Conservation (phyloP, 2,888 invertebrate species). For the Acanthopleura granulata region DNA sequence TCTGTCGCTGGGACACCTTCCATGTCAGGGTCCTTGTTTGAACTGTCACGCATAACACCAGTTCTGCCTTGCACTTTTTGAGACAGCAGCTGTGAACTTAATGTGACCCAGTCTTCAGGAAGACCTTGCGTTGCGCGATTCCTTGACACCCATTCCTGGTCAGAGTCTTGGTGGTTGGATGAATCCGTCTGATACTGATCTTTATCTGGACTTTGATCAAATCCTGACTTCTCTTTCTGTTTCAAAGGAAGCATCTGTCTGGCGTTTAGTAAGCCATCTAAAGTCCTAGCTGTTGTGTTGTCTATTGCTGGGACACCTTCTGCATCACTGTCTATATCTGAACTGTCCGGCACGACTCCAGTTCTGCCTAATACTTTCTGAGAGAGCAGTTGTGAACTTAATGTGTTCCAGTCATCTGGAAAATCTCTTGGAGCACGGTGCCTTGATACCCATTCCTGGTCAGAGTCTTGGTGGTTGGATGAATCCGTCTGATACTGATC, state of each 20-base stretch:
- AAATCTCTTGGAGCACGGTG: neutral
- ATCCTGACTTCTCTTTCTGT: too few relatives aligned
- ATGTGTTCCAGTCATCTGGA: neutral
- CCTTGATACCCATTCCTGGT: conserved; percentile 6
- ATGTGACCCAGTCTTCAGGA: neutral
- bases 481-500: neutral
- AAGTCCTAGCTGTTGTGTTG: too few relatives aligned
- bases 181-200: neutral
- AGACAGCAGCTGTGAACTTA: neutral
- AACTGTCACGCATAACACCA: neutral
- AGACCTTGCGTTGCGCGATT: neutral
- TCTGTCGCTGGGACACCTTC: too few relatives aligned
- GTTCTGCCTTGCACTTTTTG: neutral
- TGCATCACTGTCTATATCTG: too few relatives aligned
- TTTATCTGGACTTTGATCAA: neutral
- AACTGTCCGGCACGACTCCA: neutral
- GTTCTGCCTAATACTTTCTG: neutral
- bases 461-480: neutral
- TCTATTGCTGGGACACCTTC: too few relatives aligned
- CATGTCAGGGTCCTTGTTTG: neutral
- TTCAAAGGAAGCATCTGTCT: too few relatives aligned
- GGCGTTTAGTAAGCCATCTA: too few relatives aligned
- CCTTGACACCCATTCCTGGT: neutral
- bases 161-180: conserved; percentile 1
- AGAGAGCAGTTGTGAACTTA: neutral